Base-by-base conservation (phyloP, 1,140 invertebrate species). In the Homarus americanus region DNA sequence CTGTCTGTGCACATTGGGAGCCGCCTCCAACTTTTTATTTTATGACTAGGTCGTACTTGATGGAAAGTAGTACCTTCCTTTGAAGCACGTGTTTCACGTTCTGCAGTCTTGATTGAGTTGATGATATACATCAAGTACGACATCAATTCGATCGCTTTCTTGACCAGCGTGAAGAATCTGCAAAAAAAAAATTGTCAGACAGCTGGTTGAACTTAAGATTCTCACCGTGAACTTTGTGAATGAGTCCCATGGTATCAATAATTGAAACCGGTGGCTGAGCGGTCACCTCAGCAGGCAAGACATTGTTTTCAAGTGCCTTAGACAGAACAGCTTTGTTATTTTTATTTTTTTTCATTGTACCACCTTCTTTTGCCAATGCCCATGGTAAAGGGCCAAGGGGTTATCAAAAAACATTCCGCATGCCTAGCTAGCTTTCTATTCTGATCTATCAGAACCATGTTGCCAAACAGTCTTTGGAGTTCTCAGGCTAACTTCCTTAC, bases 281-380 rank as follows among this genome's bases (percentile, higher is more conserved):
- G 0, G 73, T 17, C 17, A 32, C 3, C 1, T 91, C n/a, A 28
- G 5, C 69, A 2, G 2, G 7, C 15, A 40, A 3, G 7, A 34
- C 40, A 20, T 73, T 32, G 69, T 28, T 58, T 41, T 91, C 80
- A 9, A 91, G 15, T 17, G 38, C 0, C 28, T 44, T 83, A 9
- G 1, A 20, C n/a, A 82, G 36, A n/a, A 69, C 28, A 38, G 87
- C 87, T 40, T 89, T 89, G 76, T 89, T 63, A 0, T 80, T n/a
- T n/a, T n/a, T n/a, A n/a, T n/a, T 82, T 41, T 80, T 89, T 28
- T 72, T 76, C 4, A 38, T 1, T 12, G 87, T 66, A 15, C 76
- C 87, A 89, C 66, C 76, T 12, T 1, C n/a, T 36, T 89, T 89
- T 5, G 76, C 87, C 12, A 89, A 17, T 79, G 87, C 17, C 87